phyloP scores from a whole-genome alignment of 1,140 invertebrate species.

The Scaptomyza montana region DNA sequence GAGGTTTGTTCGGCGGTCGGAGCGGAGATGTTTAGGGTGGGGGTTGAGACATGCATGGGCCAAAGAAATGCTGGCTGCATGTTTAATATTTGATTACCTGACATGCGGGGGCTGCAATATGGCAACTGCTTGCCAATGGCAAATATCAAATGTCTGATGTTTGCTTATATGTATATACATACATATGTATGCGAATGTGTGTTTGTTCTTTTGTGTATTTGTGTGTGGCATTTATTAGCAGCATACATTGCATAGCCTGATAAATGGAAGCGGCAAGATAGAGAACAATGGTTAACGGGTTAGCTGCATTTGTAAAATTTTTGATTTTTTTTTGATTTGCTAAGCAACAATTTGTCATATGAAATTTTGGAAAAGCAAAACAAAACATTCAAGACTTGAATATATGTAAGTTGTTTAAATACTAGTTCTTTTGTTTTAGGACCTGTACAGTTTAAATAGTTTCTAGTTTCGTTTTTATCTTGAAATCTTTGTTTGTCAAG shows the following conservation, averaged over 20 bases:
- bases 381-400: too few relatives aligned
- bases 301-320: neutral
- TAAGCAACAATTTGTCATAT: neutral
- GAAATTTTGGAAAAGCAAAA: too few relatives aligned
- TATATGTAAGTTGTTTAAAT: too few relatives aligned
- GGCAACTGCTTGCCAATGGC: constrained; percentile 58
- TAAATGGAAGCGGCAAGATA: neutral
- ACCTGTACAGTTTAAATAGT: too few relatives aligned
- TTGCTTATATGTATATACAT: neutral
- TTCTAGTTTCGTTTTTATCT: too few relatives aligned
- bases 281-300: constrained; percentile 1
- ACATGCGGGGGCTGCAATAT: constrained; percentile 38
- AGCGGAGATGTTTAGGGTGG: too few relatives aligned
- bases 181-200: constrained; percentile 1
- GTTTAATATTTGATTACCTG: constrained; percentile 52
- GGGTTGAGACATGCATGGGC: neutral
- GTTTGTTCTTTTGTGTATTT: neutral
- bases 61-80: constrained; percentile 1
- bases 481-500: too few relatives aligned
- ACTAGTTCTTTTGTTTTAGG: too few relatives aligned
- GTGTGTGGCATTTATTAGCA: constrained; percentile 33
- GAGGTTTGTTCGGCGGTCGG: too few relatives aligned
- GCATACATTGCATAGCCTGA: constrained; percentile 9
- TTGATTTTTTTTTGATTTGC: constrained; percentile 16
- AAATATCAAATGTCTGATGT: constrained; percentile 47